These are phyloP conservation scores for Diorhabda sublineata DNA, from an alignment of 1,140 invertebrate genomes.

Conservation along the genomic window DNA sequence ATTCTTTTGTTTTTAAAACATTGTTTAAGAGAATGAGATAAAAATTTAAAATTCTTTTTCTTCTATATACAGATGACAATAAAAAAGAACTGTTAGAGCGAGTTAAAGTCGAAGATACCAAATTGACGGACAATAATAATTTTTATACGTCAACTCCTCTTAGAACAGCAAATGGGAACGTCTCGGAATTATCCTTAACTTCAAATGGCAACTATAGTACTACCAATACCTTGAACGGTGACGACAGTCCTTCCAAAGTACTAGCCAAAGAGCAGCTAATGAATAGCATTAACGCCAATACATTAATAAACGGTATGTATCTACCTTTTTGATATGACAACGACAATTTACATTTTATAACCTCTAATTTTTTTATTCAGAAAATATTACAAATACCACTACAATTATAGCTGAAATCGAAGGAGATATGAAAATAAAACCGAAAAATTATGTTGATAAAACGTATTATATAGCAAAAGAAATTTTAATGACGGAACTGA, in stretches of 20 bases:
- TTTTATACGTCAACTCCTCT: slow-evolving; percentile 38
- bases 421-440: slow-evolving; percentile 42
- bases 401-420: slow-evolving; percentile 46
- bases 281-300: slow-evolving; percentile 41
- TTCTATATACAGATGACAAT: slow-evolving; percentile 30
- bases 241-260: slow-evolving; percentile 36
- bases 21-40: too few relatives aligned
- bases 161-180: slow-evolving; percentile 35
- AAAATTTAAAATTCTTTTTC: too few relatives aligned
- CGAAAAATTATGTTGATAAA: slow-evolving; percentile 56
- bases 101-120: slow-evolving; percentile 22
- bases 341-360: too few relatives aligned
- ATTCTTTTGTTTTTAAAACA: too few relatives aligned
- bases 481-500: slow-evolving; percentile 91
- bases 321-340: not conserved
- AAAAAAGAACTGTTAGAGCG: slow-evolving; percentile 24
- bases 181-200: slow-evolving; percentile 30
- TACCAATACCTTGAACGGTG: slow-evolving; percentile 26
- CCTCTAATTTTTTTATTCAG: not conserved
- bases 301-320: slow-evolving; percentile 20
- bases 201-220: slow-evolving; percentile 31
- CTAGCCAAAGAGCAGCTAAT: slow-evolving; percentile 38
- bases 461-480: slow-evolving; percentile 93
- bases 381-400: slow-evolving; percentile 26
- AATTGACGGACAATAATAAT: slow-evolving; percentile 35